Evolutionary conservation across 2,797 vertebrate species (phyloP), one percentile per base, ranked within the genome.

Genomic region (Lacerta bilineata): DNA sequence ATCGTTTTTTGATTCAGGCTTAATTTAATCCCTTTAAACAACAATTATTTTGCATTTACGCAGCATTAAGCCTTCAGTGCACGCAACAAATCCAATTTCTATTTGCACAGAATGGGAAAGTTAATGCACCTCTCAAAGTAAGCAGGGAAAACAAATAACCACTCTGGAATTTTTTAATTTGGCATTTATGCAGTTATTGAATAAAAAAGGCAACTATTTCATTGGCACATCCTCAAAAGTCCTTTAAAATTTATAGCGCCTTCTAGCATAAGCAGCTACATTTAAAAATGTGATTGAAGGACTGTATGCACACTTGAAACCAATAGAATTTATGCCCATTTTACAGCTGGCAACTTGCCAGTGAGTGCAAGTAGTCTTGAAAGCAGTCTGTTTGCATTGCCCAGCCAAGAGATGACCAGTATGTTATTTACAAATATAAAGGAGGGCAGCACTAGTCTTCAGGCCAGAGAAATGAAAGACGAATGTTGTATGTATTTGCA

Each of bases 21-120:
- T 96, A 96, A 98, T 97, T 96, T 97, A 97, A 97, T 96, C 96
- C 95, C 95, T 95, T 96, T 91, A 95, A 96, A 95, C 94, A 92
- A 96, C 96, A 96, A 96, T 96, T 97, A 96, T 94, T 96, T 94
- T 93, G 91, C 96, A 96, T 95, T 97, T 95, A 94, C 87, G 92
- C 92, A 93, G 96, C 92, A 96, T 97, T 96, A 94, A 96, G 92
- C 94, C 93, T 96, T 94, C 93, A 92, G 84, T 72, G 92, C 90
- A 71, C 84, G 84, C 18, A 86, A 91, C 85, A 95, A 95, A 95
- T 95, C 94, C 83, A 84, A 90, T 95, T 94, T 95, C 90, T 93
- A 85, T 94, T 95, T 87, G 90, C 93, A 92, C 69, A 90, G 93
- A 82, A 93, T 66, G 87, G 93, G 59, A 17, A n/a, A 96, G 91